Conservation (phyloP, 2,888 invertebrate genomes). For the Iselma pallidipennis region DNA sequence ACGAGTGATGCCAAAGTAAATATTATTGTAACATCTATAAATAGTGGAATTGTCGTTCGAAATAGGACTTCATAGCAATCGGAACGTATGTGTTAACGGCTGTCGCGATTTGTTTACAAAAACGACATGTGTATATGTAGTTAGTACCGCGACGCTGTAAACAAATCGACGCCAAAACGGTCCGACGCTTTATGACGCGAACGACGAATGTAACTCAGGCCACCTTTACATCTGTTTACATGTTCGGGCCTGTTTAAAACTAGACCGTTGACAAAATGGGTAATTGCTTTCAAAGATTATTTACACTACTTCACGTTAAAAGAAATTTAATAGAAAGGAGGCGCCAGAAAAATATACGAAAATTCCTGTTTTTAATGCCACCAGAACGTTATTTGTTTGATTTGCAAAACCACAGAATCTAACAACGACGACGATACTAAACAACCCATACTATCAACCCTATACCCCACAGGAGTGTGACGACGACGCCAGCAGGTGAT, state of each 20-base stretch:
- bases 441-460: not conserved
- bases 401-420: not conserved
- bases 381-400: not conserved
- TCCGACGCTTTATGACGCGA: constrained; percentile 56
- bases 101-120: constrained; percentile 53
- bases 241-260: constrained; percentile 52
- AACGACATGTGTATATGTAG: constrained; percentile 51
- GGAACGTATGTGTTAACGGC: constrained; percentile 47
- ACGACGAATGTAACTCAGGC: constrained; percentile 47
- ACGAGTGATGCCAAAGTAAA: constrained; percentile 45
- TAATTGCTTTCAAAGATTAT: constrained; percentile 54
- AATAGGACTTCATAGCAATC: constrained; percentile 42
- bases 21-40: constrained; percentile 49
- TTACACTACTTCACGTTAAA: constrained; percentile 50
- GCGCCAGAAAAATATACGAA: constrained; percentile 49
- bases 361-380: constrained; percentile 26
- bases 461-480: not conserved
- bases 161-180: constrained; percentile 61
- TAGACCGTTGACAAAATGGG: constrained; percentile 56
- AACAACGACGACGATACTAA: not conserved
- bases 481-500: not conserved
- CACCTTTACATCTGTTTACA: constrained; percentile 52
- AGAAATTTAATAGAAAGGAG: constrained; percentile 50
- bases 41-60: constrained; percentile 48
- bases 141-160: constrained; percentile 56